Conservation (phyloP, 2,888 invertebrate species). For the Amitus sp. region DNA sequence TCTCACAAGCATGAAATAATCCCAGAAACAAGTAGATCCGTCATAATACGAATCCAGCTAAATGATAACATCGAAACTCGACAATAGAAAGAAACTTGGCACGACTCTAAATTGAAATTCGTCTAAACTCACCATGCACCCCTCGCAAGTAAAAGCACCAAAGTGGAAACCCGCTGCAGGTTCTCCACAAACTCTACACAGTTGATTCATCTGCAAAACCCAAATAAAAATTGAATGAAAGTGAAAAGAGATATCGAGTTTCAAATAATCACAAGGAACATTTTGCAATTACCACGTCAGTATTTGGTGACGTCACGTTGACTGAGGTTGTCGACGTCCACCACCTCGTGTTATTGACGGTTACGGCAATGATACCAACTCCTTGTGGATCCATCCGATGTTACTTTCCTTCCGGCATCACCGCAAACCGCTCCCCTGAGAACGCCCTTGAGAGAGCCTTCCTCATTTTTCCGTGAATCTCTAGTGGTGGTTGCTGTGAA, state of each 20-base stretch:
- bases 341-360: constrained; percentile 53
- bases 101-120: too few species aligned
- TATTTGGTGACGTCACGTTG: constrained; percentile 56
- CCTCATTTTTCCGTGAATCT: constrained; percentile 42
- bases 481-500: too few species aligned
- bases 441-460: constrained; percentile 36
- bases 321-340: constrained; percentile 59
- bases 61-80: too few species aligned
- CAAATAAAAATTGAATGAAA: constrained; percentile 17
- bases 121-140: constrained; percentile 62
- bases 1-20: too few species aligned
- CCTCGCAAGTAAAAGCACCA: constrained; percentile 62
- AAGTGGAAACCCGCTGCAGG: constrained; percentile 63
- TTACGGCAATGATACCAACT: constrained; percentile 49
- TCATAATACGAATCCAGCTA: too few species aligned
- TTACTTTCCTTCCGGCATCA: constrained; percentile 44
- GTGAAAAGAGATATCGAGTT: too few species aligned
- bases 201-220: constrained; percentile 62
- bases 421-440: constrained; percentile 40
- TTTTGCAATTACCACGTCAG: constrained; percentile 59
- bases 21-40: too few species aligned
- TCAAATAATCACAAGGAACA: too few species aligned
- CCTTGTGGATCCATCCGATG: constrained; percentile 60
- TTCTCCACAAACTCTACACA: constrained; percentile 62
- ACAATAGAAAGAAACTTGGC: not conserved